Evolutionary conservation across 2,113 vertebrate genomes (phyloP), one percentile per base, ranked within the genome.

Genomic region (Acinonyx jubatus): DNA sequence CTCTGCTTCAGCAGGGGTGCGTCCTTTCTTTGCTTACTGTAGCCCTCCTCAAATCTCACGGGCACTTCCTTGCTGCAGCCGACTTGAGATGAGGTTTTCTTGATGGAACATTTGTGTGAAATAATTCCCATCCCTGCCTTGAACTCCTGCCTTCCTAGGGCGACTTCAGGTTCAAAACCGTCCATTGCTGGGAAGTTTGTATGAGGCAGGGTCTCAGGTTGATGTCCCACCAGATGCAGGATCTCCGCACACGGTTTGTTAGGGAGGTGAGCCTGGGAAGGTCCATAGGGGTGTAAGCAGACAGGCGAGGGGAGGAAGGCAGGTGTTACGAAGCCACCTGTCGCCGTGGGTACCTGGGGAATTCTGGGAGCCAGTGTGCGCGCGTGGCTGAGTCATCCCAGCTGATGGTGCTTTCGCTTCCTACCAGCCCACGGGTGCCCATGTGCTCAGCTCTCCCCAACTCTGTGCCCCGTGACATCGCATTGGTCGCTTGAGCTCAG

Each of bases 351-450:
- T 3, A 14, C 52, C 81, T n/a, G 68, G 80, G 52, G 33, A 36
- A 9, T 27, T 27, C 78, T 36, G n/a, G 52, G n/a, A 61, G n/a
- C 21, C 12, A 9, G 13, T 33, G 21, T 9, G 79, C 7, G 12
- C 52, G 1, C 4, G 13, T 36, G 36, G 57, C n/a, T 57, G 33
- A 82, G 52, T 36, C 25, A 9, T 15, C 13, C 23, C 79, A 15
- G 7, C 3, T 4, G 52, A 38, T 0, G 7, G 52, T 16, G 8
- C n/a, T 9, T 38, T n/a, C n/a, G 27, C 23, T 23, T 16, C 7
- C n/a, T 36, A 5, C 80, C 80, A 10, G 80, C 4, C 31, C 33
- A 25, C 0, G 3, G 52, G 52, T 7, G 0, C n/a, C 52, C n/a
- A 16, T 38, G 52, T 9, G 52, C n/a, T 38, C 80, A 5, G n/a